Conservation (phyloP, 2,113 vertebrate genomes). For the Microtus oregoni region DNA sequence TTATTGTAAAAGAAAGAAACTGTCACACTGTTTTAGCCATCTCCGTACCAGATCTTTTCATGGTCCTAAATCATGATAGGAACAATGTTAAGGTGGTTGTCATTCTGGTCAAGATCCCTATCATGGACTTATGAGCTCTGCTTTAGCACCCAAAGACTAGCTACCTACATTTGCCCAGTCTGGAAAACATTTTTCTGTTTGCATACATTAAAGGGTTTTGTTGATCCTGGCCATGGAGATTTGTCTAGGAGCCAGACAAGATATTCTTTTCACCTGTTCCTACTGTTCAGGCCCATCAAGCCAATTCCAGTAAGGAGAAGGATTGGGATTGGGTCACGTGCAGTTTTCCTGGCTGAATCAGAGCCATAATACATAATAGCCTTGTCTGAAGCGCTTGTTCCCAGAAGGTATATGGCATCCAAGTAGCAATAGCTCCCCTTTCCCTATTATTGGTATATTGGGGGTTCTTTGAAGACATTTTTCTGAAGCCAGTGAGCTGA, state of each 20-base stretch:
- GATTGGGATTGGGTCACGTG: conserved; percentile 96
- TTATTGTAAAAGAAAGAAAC: neutral
- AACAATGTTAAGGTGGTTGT: conserved; percentile 92
- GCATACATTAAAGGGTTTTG: conserved; percentile 90
- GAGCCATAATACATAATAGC: conserved; percentile 87
- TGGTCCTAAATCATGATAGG: conserved; percentile 66
- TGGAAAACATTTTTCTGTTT: conserved; percentile 93
- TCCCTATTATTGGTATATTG: conserved; percentile 93
- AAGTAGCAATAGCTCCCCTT: conserved; percentile 94
- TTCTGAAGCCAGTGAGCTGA: conserved; percentile 92
- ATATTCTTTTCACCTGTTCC: conserved; percentile 92
- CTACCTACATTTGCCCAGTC: conserved; percentile 92
- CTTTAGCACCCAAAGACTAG: conserved; percentile 94
- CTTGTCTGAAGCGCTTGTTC: conserved; percentile 94
- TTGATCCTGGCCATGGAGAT: conserved; percentile 93
- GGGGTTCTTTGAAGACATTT: conserved; percentile 94
- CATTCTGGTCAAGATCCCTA: conserved; percentile 96
- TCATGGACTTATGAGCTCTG: conserved; percentile 95
- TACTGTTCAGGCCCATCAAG: conserved; percentile 90
- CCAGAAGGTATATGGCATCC: conserved; percentile 91
- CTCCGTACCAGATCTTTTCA: neutral
- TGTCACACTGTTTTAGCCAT: neutral
- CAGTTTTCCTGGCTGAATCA: conserved; percentile 92
- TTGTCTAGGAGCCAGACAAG: conserved; percentile 94
- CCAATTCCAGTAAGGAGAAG: conserved; percentile 93